These are phyloP conservation scores for Alouatta palliata DNA, from an alignment of 2,113 vertebrate species.

Conservation along the genomic window DNA sequence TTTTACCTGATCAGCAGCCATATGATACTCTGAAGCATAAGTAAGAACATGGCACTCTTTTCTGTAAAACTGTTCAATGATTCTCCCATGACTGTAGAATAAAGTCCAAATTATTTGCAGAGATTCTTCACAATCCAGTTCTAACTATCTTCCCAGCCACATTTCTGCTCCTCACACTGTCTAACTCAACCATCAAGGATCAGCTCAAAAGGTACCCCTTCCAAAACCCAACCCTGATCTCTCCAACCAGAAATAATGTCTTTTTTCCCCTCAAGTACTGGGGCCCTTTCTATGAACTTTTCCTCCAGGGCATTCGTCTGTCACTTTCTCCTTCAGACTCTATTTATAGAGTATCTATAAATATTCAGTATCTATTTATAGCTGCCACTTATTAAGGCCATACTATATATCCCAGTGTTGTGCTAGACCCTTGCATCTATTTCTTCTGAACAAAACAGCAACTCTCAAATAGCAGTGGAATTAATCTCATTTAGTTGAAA, in stretches of 20 bases:
- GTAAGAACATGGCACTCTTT: neutral
- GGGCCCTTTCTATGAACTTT: neutral
- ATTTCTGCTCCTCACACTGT: neutral
- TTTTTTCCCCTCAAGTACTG: neutral
- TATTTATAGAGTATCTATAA: too few species aligned
- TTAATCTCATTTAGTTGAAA: neutral
- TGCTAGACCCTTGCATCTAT: neutral
- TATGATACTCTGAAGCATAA: neutral
- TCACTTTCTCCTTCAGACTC: neutral
- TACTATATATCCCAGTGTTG: neutral
- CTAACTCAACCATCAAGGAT: neutral
- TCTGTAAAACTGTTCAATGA: neutral
- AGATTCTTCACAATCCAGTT: neutral
- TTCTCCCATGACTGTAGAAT: neutral
- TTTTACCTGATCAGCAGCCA: neutral
- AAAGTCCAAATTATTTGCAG: neutral
- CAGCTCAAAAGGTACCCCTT: neutral
- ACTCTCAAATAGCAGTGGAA: conserved; percentile 29
- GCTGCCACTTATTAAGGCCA: neutral
- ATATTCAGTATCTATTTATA: neutral
- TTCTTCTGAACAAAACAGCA: conserved; percentile 20
- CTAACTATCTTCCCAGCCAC: neutral
- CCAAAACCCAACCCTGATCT: neutral
- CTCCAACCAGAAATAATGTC: neutral
- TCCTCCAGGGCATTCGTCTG: neutral